Conservation (phyloP, 2,113 vertebrate species). For the Puma concolor region DNA sequence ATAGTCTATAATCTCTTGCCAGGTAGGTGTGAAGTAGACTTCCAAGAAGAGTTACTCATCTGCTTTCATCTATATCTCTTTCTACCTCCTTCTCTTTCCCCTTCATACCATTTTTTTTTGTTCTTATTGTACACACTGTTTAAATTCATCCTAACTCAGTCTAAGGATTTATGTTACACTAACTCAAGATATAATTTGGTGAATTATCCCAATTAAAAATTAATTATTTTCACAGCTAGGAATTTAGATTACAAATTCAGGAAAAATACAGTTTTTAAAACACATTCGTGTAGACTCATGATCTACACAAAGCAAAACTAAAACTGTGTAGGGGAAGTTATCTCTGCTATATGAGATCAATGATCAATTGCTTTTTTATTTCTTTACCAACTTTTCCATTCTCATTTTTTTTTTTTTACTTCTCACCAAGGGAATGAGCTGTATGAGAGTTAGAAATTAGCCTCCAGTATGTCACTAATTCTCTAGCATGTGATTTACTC, state of each 20-base stretch:
- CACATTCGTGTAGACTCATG: not conserved
- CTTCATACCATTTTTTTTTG: not conserved
- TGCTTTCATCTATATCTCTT: not conserved
- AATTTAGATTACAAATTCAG: conserved; percentile 31
- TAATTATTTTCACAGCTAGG: not conserved
- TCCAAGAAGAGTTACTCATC: not conserved
- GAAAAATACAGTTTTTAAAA: not conserved
- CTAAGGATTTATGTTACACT: not conserved
- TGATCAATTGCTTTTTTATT: not conserved
- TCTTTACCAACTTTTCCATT: not conserved
- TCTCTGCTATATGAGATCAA: not conserved
- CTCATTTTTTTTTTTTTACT: not conserved
- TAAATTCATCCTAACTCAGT: not conserved
- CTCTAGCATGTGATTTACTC: not conserved
- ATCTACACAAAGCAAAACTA: not conserved
- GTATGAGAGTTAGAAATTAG: not conserved
- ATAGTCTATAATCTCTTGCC: not conserved
- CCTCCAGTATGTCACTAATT: not conserved
- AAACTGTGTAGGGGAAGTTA: not conserved
- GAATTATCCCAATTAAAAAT: not conserved
- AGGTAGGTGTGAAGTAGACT: not conserved
- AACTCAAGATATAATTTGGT: not conserved
- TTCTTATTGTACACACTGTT: not conserved
- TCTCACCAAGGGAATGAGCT: not conserved
- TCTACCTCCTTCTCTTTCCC: not conserved